Percentiles rank a stretch among this genome's conserved stretches.
These are phyloP conservation scores for Perca flavescens DNA, from an alignment of 2,113 vertebrate species.

Conservation along the genomic window DNA sequence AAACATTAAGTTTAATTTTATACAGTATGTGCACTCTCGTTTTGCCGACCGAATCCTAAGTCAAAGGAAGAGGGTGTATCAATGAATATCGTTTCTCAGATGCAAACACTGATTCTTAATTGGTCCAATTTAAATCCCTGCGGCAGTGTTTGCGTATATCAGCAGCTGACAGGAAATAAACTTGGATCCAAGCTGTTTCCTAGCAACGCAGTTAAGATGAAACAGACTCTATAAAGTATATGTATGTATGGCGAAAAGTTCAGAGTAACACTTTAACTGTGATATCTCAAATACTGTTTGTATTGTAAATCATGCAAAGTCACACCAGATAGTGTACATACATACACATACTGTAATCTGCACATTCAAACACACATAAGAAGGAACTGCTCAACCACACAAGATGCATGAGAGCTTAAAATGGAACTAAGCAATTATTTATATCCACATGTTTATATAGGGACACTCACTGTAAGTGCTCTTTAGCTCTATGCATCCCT, in stretches of 20 bases:
- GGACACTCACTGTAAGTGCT: background rate
- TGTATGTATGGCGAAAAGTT: background rate
- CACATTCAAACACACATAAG: constrained; percentile 10
- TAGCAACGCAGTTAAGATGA: constrained; percentile 12
- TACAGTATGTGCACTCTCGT: background rate
- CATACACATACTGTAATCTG: constrained; percentile 1
- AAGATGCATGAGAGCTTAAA: constrained; percentile 17
- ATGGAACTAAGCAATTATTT: constrained; percentile 41
- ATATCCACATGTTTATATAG: constrained; percentile 4
- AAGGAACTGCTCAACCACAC: background rate
- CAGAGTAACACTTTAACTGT: background rate
- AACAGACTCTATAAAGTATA: background rate
- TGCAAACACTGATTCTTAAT: constrained; percentile 5
- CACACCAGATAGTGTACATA: background rate
- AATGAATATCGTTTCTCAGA: background rate
- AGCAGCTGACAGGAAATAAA: constrained; percentile 9
- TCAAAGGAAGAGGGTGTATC: background rate
- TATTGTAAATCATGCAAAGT: constrained; percentile 12
- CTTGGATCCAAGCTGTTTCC: constrained; percentile 16
- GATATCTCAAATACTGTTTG: background rate
- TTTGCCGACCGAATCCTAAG: background rate
- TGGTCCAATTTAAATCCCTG: constrained; percentile 1
- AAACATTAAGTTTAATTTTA: background rate
- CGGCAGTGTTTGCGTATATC: background rate
- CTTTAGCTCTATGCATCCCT: background rate